A percentile compares a stretch with the other conserved stretches of the same genome.
Conservation (phyloP, 2,113 vertebrate genomes). For the Aphelocoma coerulescens region DNA sequence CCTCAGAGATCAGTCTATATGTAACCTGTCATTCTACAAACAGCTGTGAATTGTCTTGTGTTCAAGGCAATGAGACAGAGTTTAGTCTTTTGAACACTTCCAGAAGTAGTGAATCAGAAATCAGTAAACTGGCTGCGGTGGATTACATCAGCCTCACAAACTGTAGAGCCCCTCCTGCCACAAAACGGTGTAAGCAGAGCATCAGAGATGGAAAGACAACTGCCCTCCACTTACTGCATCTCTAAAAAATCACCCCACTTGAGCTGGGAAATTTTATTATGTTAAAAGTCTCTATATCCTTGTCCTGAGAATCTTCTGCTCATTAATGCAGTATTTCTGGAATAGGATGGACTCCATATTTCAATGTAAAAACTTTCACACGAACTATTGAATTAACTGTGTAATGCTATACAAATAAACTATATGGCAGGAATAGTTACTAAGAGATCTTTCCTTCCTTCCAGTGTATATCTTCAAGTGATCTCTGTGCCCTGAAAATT, state of each 20-base stretch:
- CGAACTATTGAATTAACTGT: neutral
- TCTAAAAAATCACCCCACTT: neutral
- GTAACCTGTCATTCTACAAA: neutral
- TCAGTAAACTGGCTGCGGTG: neutral
- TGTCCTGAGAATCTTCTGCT: neutral
- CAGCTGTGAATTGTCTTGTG: neutral
- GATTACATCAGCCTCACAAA: neutral
- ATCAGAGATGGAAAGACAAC: neutral
- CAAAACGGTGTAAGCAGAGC: accelerated
- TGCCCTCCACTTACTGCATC: neutral
- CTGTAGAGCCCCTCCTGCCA: neutral
- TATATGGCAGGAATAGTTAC: neutral
- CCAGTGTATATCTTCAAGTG: neutral
- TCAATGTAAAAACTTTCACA: neutral
- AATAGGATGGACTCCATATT: neutral
- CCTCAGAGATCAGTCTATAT: neutral
- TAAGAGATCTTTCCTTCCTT: neutral
- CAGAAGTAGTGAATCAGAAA: neutral
- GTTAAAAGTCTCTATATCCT: neutral
- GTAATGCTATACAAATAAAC: neutral
- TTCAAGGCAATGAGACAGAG: neutral
- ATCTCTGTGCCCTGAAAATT: neutral
- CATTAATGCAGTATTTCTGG: neutral
- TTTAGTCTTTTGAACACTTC: neutral
- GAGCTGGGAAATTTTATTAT: neutral